These are phyloP conservation scores for Cervus canadensis DNA, from an alignment of 2,113 vertebrate genomes.

Conservation along the genomic window DNA sequence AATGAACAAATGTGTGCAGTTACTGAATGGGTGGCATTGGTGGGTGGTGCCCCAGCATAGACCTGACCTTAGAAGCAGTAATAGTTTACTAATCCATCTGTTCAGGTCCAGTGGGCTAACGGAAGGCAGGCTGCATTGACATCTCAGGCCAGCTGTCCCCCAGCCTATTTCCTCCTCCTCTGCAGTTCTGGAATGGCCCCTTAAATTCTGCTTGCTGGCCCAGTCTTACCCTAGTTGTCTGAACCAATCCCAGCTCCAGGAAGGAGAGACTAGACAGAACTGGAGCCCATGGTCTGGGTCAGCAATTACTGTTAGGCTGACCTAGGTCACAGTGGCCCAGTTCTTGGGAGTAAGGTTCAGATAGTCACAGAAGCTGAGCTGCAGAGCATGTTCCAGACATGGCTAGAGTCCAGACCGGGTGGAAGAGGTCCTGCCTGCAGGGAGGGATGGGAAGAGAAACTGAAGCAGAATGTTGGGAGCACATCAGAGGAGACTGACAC, in stretches of 20 bases:
- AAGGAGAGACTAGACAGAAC: background rate
- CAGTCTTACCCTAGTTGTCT: background rate
- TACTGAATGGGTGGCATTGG: too few species aligned
- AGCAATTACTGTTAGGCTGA: slow-evolving; percentile 24
- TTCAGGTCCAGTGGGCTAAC: background rate
- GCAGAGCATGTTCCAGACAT: background rate
- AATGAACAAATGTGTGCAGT: background rate
- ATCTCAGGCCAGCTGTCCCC: background rate
- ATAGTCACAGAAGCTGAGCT: background rate
- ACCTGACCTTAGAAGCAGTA: background rate
- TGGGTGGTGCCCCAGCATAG: background rate
- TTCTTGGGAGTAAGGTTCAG: background rate
- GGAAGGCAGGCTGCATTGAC: background rate
- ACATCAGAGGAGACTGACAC: background rate
- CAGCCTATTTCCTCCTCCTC: background rate
- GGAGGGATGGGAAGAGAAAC: background rate
- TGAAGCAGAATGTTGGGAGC: background rate
- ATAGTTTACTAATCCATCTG: background rate
- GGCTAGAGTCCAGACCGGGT: background rate
- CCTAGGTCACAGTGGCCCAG: slow-evolving; percentile 45
- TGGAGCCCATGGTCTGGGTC: background rate
- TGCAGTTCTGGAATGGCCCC: background rate
- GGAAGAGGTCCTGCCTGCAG: background rate
- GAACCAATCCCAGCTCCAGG: background rate
- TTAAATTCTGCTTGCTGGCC: background rate